These are phyloP conservation scores for Octodonta nipae DNA, from an alignment of 2,888 invertebrate genomes.

Conservation along the genomic window DNA sequence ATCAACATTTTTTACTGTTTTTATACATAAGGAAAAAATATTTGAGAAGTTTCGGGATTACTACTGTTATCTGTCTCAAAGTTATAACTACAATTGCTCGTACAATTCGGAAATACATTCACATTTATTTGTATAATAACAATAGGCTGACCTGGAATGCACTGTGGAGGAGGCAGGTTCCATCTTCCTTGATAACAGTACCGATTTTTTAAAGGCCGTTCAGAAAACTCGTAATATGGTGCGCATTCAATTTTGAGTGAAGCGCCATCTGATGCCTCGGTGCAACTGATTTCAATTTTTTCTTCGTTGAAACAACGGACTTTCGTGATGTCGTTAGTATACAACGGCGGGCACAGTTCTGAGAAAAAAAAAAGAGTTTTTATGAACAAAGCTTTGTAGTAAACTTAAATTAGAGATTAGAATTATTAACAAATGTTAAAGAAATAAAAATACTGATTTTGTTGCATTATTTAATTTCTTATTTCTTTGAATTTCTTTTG, in stretches of 20 bases:
- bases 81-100: too few relatives aligned
- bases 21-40: too few relatives aligned
- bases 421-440: too few relatives aligned
- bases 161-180: slow-evolving; percentile 18
- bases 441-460: too few relatives aligned
- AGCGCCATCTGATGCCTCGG: slow-evolving; percentile 20
- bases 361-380: slow-evolving; percentile 3
- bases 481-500: too few relatives aligned
- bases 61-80: too few relatives aligned
- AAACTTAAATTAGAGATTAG: too few relatives aligned
- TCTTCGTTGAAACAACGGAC: slow-evolving; percentile 15
- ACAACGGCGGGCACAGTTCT: slow-evolving; percentile 17
- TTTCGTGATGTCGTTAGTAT: slow-evolving; percentile 10
- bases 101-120: slow-evolving; percentile 6
- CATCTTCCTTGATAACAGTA: slow-evolving; percentile 19
- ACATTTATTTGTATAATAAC: slow-evolving; percentile 10
- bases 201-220: slow-evolving; percentile 4
- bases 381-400: too few relatives aligned
- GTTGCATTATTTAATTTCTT: too few relatives aligned
- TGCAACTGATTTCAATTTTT: slow-evolving; percentile 15
- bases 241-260: slow-evolving; percentile 19
- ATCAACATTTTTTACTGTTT: too few relatives aligned
- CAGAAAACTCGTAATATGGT: slow-evolving; percentile 20
- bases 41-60: too few relatives aligned
- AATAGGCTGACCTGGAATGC: slow-evolving; percentile 25